Conservation (phyloP, 2,888 invertebrate genomes). For the Orthonychiurus folsomi region DNA sequence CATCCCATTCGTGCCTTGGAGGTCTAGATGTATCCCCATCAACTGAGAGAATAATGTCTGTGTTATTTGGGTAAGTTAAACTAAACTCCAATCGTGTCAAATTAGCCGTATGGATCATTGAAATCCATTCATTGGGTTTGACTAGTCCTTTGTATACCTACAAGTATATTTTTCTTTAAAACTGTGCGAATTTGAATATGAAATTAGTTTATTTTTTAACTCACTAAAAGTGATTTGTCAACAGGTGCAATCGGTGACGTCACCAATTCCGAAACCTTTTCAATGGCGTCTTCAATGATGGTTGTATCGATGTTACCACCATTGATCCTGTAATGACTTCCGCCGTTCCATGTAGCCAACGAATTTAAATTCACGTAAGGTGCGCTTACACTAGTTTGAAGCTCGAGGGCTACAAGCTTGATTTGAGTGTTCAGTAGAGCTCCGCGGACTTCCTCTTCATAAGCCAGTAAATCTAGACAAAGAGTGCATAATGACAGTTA, state of each 20-base stretch:
- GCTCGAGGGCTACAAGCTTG: not conserved
- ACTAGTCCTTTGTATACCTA: not conserved
- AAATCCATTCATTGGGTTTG: no score
- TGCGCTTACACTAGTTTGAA: not conserved
- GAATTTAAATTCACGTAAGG: not conserved
- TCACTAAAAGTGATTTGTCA: not conserved
- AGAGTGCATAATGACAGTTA: no score
- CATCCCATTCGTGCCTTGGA: not conserved
- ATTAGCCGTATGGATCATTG: not conserved
- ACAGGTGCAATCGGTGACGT: not conserved
- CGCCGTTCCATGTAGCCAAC: not conserved
- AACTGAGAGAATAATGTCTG: not conserved
- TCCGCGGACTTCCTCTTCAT: conserved; percentile 7
- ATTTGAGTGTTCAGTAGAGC: not conserved
- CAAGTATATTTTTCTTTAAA: not conserved
- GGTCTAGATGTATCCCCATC: not conserved
- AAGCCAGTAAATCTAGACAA: no score
- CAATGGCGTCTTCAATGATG: not conserved
- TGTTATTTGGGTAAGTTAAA: not conserved
- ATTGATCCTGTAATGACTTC: not conserved
- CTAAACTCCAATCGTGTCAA: not conserved
- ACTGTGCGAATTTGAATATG: no score
- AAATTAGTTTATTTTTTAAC: not conserved
- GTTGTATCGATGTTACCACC: not conserved
- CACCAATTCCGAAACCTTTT: not conserved